Base-by-base conservation (phyloP, 2,113 vertebrate species). In the Strigops habroptila region DNA sequence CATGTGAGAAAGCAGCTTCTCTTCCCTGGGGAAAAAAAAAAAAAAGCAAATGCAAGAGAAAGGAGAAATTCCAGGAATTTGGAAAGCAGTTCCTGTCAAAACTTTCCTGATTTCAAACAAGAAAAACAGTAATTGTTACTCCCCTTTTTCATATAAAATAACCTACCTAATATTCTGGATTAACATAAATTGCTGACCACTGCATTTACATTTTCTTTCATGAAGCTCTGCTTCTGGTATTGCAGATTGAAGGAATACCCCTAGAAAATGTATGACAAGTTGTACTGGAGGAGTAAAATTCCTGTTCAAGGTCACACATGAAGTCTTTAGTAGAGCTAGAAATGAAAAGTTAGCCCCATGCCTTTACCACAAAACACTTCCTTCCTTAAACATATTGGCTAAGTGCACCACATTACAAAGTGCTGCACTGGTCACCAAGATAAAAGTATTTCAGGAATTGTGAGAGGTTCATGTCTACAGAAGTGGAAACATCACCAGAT, bases 221-320 rank as follows among this genome's bases (percentile, higher is more conserved):
- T 10, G 18, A 94, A 92, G 52, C 37, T 91, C 65, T 96, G 83
- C 39, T 96, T 93, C 88, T 89, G n/a, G 43, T 88, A 88, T 89
- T 81, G 62, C 44, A 88, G 69, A 80, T 77, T 73, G 71, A 71
- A 96, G 83, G 41, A 79, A 21, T 43, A 70, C 27, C 59, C 16
- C 12, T 94, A 51, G 65, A 96, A 95, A 70, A 55, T 78, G 33
- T 13, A 79, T 22, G n/a, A 71, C 24, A 75, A 82, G 25, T 9
- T 31, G 35, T 53, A 27, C 7, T 57, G 41, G 16, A 78, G 25
- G 33, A 79, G 23, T 53, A 51, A 81, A 70, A 82, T 33, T 57
- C 27, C 35, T 53, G 18, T 16, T 73, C 19, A 35, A 4, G 11
- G 37, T 76, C 24, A 49, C 14, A 71, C 1, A 74, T 37, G 8